phyloP scores from a whole-genome alignment of 2,797 vertebrate genomes.

The Nasua narica region DNA sequence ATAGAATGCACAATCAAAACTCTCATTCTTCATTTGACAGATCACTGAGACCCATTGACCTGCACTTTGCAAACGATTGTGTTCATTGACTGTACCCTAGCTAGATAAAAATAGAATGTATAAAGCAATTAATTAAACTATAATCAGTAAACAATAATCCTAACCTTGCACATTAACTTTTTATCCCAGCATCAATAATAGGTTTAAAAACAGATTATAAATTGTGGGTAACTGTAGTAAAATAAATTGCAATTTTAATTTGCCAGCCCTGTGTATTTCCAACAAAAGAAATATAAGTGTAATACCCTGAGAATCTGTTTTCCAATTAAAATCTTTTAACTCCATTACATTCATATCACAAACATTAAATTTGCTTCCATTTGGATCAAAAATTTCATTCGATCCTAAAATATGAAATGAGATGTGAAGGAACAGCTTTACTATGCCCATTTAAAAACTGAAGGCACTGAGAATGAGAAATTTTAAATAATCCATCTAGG shows the following conservation, averaged over 20 bases:
- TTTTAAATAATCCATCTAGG: background rate
- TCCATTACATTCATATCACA: background rate
- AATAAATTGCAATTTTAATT: constrained; percentile 10
- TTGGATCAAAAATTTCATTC: constrained; percentile 8
- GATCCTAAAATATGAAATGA: background rate
- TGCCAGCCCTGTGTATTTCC: background rate
- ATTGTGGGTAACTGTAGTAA: constrained; percentile 9
- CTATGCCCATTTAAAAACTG: background rate
- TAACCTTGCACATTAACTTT: constrained; percentile 41
- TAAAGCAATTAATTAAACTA: constrained; percentile 58
- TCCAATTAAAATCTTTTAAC: background rate
- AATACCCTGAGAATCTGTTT: background rate
- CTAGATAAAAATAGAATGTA: constrained; percentile 40
- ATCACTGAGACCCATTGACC: constrained; percentile 9
- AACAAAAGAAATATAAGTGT: background rate
- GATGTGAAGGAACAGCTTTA: background rate
- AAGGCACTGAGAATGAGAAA: background rate
- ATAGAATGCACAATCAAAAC: constrained; percentile 37
- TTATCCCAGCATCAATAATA: background rate
- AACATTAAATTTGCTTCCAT: background rate
- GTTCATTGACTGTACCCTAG: background rate
- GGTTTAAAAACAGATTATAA: background rate
- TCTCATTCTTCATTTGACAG: constrained; percentile 30
- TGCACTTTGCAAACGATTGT: background rate
- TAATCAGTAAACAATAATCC: constrained; percentile 38